Evolutionary conservation across 2,888 invertebrate genomes (phyloP).

Genomic region (Salticus scenicus): DNA sequence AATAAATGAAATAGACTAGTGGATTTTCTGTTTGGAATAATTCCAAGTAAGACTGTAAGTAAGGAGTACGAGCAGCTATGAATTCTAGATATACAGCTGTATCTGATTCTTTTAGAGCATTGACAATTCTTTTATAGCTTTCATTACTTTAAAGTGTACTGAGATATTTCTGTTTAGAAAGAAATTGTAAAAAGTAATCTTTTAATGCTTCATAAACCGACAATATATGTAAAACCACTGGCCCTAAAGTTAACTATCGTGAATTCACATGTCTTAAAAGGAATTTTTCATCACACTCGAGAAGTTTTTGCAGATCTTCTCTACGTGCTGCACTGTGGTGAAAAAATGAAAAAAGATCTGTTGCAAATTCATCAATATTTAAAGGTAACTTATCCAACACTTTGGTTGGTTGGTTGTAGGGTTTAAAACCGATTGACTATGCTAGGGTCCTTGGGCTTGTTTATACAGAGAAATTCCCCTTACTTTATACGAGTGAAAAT

Average conservation of each 20-base stretch:
- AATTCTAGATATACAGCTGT: background rate
- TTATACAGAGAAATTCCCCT: too few relatives aligned
- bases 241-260: background rate
- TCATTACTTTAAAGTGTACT: background rate
- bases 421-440: too few relatives aligned
- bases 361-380: background rate
- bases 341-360: background rate
- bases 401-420: too few relatives aligned
- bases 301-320: background rate
- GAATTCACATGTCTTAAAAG: too few relatives aligned
- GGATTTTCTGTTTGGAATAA: background rate
- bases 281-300: background rate
- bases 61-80: background rate
- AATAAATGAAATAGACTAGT: background rate
- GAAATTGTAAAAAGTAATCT: background rate
- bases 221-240: background rate
- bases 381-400: background rate
- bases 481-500: too few relatives aligned
- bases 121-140: background rate
- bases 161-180: background rate
- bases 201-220: background rate
- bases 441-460: too few relatives aligned
- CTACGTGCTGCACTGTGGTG: background rate
- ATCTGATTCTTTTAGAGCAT: background rate
- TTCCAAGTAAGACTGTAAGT: background rate